Evolutionary conservation across 2,113 vertebrate species (phyloP), one percentile per base, ranked within the genome.

Genomic region (Nesoenas mayeri): DNA sequence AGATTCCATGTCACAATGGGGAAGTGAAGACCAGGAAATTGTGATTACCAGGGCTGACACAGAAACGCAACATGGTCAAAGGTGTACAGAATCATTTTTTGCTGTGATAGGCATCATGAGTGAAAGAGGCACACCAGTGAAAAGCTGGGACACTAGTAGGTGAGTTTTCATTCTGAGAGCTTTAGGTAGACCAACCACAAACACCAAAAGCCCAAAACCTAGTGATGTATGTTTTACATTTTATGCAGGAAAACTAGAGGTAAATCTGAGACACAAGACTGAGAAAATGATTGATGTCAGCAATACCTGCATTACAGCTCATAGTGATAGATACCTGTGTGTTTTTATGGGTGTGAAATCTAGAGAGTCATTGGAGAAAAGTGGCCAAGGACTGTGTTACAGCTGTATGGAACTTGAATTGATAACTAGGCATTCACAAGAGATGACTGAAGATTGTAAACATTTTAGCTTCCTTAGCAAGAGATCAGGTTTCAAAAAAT

Each of bases 121-220:
- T 54, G 5, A 60, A 38, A 78, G 79, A 64, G 15, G 6, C 34
- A 51, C 21, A 64, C 11, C 7, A 50, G 17, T 34, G 24, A 79
- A 58, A 89, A 50, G 21, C 0, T 72, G 72, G 10, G 48, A 56
- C 73, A 32, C 1, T 0, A 5, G 60, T 10, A 57, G 24, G 10
- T 19, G 32, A 15, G 6, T 79, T 81, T 58, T 8, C 36, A 58
- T 66, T 28, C 24, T 51, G 44, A 79, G 26, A 62, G 17, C 12
- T 3, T 74, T 79, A 71, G 31, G n/a, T 75, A 11, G 31, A 64
- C 16, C 7, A 21, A 12, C 42, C 40, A 44, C 42, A 44, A 44
- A 18, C 16, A 44, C 44, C 44, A 44, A 44, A 44, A 17, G 16
- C 16, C 16, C 6, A 7, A 44, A 44, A 44, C 16, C 44, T 16